A percentile compares a stretch with the other conserved stretches of the same genome.
Evolutionary conservation across 2,113 vertebrate genomes (phyloP).

Genomic region (Chinchilla lanigera): DNA sequence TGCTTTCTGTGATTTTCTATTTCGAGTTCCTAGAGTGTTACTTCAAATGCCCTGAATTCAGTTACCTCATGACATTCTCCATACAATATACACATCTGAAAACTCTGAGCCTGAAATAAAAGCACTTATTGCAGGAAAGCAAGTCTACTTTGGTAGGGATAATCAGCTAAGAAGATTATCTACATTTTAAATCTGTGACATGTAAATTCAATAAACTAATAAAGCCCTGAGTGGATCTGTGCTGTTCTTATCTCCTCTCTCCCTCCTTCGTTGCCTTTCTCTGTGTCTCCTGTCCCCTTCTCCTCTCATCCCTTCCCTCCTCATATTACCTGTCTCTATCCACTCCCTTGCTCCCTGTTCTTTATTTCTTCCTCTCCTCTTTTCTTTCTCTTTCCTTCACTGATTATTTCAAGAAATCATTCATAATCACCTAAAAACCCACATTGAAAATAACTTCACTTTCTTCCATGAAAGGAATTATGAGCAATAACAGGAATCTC

Average conservation of each 20-base stretch:
- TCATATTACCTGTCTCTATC: background rate
- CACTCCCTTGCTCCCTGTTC: too few relatives aligned
- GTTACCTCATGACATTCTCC: background rate
- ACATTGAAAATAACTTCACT: background rate
- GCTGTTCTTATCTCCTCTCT: rapidly evolving
- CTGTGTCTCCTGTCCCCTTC: background rate
- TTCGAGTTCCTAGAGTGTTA: background rate
- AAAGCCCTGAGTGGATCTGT: background rate
- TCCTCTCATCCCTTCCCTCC: background rate
- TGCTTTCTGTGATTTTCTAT: background rate
- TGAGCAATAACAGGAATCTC: background rate
- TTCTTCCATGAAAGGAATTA: background rate
- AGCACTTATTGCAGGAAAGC: background rate
- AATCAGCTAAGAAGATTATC: background rate
- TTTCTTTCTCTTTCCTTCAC: background rate
- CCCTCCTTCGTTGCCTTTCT: background rate
- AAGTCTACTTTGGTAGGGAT: background rate
- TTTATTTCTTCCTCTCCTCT: background rate
- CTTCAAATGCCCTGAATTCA: background rate
- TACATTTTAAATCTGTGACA: background rate
- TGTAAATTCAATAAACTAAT: background rate
- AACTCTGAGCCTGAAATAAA: background rate
- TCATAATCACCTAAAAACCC: background rate
- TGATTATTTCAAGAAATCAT: background rate
- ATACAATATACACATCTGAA: background rate